These are phyloP conservation scores for Antrozous pallidus DNA, from an alignment of 2,797 vertebrate genomes.

Conservation along the genomic window DNA sequence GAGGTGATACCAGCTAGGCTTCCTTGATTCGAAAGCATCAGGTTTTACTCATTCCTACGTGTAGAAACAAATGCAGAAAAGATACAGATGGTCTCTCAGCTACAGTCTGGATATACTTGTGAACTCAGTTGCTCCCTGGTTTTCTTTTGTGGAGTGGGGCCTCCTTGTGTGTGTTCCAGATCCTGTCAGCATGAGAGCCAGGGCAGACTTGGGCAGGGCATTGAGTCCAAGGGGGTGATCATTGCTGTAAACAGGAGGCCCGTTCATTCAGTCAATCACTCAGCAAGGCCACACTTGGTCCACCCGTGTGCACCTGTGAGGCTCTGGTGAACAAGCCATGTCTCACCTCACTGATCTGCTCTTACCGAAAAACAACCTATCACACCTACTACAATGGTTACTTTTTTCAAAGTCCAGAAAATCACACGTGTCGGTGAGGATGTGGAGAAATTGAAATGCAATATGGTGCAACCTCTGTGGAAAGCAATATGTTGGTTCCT, in stretches of 20 bases:
- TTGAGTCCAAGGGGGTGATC: not conserved
- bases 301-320: not conserved
- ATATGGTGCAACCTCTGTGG: not conserved
- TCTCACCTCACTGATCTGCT: not conserved
- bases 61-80: not conserved
- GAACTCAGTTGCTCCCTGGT: not conserved
- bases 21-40: not conserved
- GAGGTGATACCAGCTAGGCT: not conserved
- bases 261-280: not conserved
- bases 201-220: not conserved
- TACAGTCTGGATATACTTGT: not conserved
- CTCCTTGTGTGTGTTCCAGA: not conserved
- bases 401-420: not conserved
- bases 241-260: not conserved
- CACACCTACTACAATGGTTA: not conserved
- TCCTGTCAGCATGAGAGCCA: not conserved
- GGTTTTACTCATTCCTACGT: not conserved
- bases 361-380: not conserved
- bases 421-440: not conserved
- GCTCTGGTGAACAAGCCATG: not conserved
- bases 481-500: not conserved
- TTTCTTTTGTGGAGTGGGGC: not conserved
- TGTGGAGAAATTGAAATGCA: not conserved
- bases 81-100: not conserved
- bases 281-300: not conserved